These are phyloP conservation scores for Chrosomus eos DNA, from an alignment of 2,797 vertebrate species.

Conservation along the genomic window DNA sequence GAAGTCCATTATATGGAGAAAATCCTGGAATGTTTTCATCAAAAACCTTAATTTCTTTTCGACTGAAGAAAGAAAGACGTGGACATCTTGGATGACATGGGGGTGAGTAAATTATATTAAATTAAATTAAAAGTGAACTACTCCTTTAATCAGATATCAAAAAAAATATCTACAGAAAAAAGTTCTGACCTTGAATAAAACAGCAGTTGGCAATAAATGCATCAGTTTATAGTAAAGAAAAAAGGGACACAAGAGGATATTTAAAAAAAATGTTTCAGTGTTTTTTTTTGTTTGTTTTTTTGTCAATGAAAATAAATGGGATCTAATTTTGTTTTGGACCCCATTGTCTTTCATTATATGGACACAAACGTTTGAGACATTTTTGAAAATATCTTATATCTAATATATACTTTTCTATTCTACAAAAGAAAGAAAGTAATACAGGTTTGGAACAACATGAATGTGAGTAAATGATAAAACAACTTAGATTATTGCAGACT, in stretches of 20 bases:
- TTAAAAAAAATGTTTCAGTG: background rate
- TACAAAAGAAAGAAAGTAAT: background rate
- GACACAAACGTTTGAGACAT: background rate
- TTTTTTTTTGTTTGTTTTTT: background rate
- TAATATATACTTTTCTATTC: background rate
- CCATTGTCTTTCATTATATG: background rate
- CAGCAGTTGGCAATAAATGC: background rate
- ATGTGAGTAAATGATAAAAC: background rate
- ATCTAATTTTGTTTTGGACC: background rate
- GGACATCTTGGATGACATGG: no score
- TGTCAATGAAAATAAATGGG: background rate
- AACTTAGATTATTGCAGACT: constrained; percentile 3
- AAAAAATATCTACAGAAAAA: background rate
- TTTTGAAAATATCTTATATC: background rate
- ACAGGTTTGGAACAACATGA: background rate
- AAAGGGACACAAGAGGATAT: background rate
- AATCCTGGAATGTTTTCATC: no score
- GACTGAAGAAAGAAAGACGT: no score
- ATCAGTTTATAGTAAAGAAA: background rate
- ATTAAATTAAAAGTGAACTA: no score
- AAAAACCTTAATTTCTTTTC: no score
- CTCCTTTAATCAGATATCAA: background rate
- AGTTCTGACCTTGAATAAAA: background rate
- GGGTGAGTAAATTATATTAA: no score
- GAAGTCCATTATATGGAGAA: no score